Evolutionary conservation across 2,113 vertebrate genomes (phyloP), one percentile per base, ranked within the genome.

Genomic region (Scomber scombrus): DNA sequence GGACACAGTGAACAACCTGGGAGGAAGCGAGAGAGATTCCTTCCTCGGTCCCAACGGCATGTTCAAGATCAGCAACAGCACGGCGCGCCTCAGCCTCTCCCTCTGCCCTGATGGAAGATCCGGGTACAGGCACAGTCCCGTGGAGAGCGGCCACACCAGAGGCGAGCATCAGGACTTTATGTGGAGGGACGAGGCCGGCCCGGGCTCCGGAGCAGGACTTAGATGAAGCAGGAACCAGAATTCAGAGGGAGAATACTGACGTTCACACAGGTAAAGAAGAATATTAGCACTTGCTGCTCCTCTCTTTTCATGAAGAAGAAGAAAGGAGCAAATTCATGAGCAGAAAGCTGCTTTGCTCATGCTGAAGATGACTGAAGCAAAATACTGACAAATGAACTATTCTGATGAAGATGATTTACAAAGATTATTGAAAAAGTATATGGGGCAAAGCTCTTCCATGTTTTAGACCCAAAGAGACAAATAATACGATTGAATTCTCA

Each of bases 11-110:
- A 96, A 95, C 87, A 95, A 95, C 86, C 60, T 88, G 45, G 92
- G 90, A 0, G 86, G 84, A 4, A 93, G 86, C n/a, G 96, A 96
- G 54, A 91, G 95, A 64, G 95, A 96, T 0, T 80, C 93, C 23
- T 94, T 95, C 83, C 91, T 95, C 5, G 70, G 92, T 29, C 91
- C 94, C 0, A 94, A 90, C 0, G 88, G 95, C 14, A 52, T 92
- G 65, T 92, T 91, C 70, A 95, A 95, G 82, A 94, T 95, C 85
- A 94, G 93, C 88, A 95, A 95, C 89, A 92, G 92, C 47, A 89
- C 93, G 1, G 88, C 93, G 12, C 88, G 89, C 13, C 92, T 95
- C 85, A 93, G 93, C 83, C 84, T 93, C 29, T 78, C 92, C 3
- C 75, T 94, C 43, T 91, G 87, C 54, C 90, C 91, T 0, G 88